Base-by-base conservation (phyloP, 2,888 invertebrate species). In the Nomada fabriciana region DNA sequence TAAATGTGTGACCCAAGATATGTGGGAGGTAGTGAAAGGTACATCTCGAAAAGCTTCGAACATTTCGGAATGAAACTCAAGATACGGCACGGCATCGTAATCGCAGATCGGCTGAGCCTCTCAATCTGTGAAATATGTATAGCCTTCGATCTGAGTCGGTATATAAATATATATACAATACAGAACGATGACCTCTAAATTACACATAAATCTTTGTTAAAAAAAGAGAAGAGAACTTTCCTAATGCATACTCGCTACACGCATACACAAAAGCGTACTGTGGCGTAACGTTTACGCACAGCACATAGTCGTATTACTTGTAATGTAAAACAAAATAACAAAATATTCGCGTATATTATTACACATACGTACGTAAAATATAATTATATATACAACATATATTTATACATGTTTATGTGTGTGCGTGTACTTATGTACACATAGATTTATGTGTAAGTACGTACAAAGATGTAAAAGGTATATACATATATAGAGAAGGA, bases 1-100 rank as follows among this genome's bases (percentile, higher is more conserved):
- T 92, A 86, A 86, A 82, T 88, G 82, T 88, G 81, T 83, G 83
- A 88, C 87, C 88, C 87, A 79, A 60, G 72, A 87, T 85, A 80
- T 88, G 84, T 84, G 55, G 7, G 74, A 77, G 73, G 52, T 83
- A 83, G 83, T 59, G 23, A 60, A 63, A 75, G 72, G 63, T 82
- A 73, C 57, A 76, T 86, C 73, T 76, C 74, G 76, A 65, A 55
- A 71, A 65, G 20, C 43, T 81, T 68, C 55, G 77, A 84, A 78
- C 73, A 65, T 67, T 69, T 86, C 73, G 79, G 61, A 50, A 55
- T 60, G 50, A 52, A 60, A 72, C 57, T 87, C 73, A 73, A 63
- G 42, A 71, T 64, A 63, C 78, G 77, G 81, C 71, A 23, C n/a
- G 20, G 36, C 23, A 60, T 59, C 67, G 72, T 68, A 61, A 76